Conservation (phyloP, 2,888 invertebrate species). For the Mimas tiliae region DNA sequence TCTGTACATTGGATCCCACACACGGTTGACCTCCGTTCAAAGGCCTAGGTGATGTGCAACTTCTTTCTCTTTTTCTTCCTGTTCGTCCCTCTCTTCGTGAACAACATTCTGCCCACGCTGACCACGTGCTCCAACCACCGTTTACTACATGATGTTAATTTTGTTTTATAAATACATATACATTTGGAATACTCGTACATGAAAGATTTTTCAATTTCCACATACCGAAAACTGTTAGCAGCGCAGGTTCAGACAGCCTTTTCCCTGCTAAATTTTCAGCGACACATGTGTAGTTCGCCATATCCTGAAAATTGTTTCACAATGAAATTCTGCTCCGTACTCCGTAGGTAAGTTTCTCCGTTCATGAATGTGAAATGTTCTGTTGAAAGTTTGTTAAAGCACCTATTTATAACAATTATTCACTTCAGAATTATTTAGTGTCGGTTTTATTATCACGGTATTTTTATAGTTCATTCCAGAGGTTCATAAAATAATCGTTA, state of each 20-base stretch:
- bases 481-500: neutral
- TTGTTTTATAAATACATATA: slow-evolving; percentile 7
- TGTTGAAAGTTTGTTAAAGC: neutral
- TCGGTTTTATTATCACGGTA: neutral
- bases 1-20: slow-evolving; percentile 92
- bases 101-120: slow-evolving; percentile 93
- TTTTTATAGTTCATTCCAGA: neutral
- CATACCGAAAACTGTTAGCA: slow-evolving; percentile 96
- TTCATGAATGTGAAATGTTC: slow-evolving; percentile 22
- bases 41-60: slow-evolving; percentile 95
- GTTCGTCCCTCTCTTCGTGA: slow-evolving; percentile 88
- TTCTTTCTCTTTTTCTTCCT: slow-evolving; percentile 92
- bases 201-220: slow-evolving; percentile 38
- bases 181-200: slow-evolving; percentile 29
- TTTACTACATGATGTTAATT: slow-evolving; percentile 86
- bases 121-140: slow-evolving; percentile 98
- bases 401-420: neutral
- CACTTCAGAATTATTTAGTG: neutral
- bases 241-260: slow-evolving; percentile 92
- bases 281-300: slow-evolving; percentile 98
- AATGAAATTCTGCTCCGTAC: slow-evolving; percentile 33
- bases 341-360: slow-evolving; percentile 9
- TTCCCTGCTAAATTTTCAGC: slow-evolving; percentile 96
- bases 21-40: slow-evolving; percentile 96
- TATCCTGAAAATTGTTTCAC: slow-evolving; percentile 85